Evolutionary conservation across 2,797 vertebrate species (phyloP), one percentile per base, ranked within the genome.

Genomic region (Gobio occitaniae): DNA sequence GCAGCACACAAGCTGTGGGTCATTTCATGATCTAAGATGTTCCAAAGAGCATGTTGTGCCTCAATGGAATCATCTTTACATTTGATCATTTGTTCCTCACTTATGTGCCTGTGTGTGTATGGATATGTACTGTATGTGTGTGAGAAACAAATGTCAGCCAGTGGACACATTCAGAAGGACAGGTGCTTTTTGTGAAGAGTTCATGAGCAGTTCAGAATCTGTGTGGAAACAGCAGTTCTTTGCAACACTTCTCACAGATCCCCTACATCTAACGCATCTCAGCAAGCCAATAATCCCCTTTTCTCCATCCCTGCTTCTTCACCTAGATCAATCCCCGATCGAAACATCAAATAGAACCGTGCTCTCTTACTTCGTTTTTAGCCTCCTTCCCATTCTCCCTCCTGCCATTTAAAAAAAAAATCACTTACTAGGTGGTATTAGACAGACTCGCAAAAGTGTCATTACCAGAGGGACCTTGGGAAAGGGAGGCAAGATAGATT

Each of bases 241-340:
- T 97, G 96, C 96, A 97, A 97, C 96, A 95, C 96, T 96, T 96
- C 97, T 98, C 97, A 98, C 97, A 98, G 97, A 99, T 98, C 96
- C 97, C 94, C 96, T 96, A 98, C 97, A 98, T 99, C 97, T 98
- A 96, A 98, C 96, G 92, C 96, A 96, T 98, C 97, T 96, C 96
- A 95, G 96, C 94, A 97, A 99, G 97, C 97, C 98, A 97, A 98
- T 99, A 99, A 99, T 98, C 97, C 97, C 93, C 95, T 97, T 98
- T 97, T 98, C 96, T 97, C 97, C 97, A 97, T 96, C 96, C 93
- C 94, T 94, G 97, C 96, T 96, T 97, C 78, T 98, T 96, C 96
- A 95, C 92, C 88, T 94, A 97, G 97, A 99, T 98, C 98, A 98
- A 98, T 99, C 96, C 96, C 94, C 95, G 96, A 97, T 98, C 97